These are phyloP conservation scores for Parnassius glacialis DNA, from an alignment of 2,888 invertebrate species.

Conservation along the genomic window DNA sequence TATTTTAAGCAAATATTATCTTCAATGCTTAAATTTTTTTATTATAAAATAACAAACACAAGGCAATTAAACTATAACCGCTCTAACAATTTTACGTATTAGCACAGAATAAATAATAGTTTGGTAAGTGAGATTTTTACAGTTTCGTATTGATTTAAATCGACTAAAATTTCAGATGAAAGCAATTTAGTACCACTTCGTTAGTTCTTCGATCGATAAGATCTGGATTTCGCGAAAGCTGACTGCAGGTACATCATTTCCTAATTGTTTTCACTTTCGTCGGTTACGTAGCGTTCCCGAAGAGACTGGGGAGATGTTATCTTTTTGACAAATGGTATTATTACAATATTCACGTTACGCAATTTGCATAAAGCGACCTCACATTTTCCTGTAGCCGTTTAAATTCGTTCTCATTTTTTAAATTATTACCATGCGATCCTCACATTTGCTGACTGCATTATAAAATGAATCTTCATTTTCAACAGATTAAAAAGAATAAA, in stretches of 20 bases:
- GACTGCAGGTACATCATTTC: conserved; percentile 50
- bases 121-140: background rate
- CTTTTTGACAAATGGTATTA: conserved; percentile 67
- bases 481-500: conserved; percentile 22
- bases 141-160: background rate
- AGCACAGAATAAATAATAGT: no score
- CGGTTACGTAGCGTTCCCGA: conserved; percentile 60
- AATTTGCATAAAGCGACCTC: conserved; percentile 56
- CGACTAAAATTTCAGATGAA: conserved; percentile 10
- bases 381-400: conserved; percentile 35
- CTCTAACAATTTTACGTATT: no score
- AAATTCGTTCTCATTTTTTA: conserved; percentile 24
- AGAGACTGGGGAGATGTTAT: conserved; percentile 56
- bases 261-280: conserved; percentile 74
- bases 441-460: conserved; percentile 12
- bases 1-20: no score
- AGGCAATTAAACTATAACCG: no score
- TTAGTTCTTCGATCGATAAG: conserved; percentile 37
- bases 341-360: conserved; percentile 53
- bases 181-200: conserved; percentile 33
- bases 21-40: no score
- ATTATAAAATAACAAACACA: no score
- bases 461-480: conserved; percentile 23
- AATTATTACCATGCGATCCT: conserved; percentile 16
- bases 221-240: conserved; percentile 53